phyloP scores from a whole-genome alignment of 1,140 invertebrate genomes.

The Bombus waltoni region DNA sequence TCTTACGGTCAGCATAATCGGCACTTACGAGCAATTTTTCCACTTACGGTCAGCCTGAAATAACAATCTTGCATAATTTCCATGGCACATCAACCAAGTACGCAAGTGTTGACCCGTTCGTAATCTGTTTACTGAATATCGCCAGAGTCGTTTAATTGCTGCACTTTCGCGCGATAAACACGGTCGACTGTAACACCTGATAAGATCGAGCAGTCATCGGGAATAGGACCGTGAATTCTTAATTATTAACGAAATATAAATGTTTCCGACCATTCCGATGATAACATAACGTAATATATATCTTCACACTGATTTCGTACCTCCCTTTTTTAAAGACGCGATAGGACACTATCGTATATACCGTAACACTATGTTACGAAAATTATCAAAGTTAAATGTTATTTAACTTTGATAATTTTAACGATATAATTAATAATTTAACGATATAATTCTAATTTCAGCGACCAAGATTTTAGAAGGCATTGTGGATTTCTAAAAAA shows the following conservation, averaged over 20 bases:
- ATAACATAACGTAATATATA: constrained; percentile 32
- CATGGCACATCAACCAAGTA: too few species aligned
- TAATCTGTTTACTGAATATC: constrained; percentile 64
- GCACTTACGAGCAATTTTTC: not conserved
- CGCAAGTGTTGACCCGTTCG: not conserved
- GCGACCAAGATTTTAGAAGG: too few species aligned
- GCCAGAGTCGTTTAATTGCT: constrained; percentile 31
- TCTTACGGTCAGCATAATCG: not conserved
- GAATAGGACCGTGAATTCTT: not conserved
- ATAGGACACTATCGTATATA: too few species aligned
- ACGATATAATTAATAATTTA: too few species aligned
- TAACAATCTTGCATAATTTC: constrained; percentile 51
- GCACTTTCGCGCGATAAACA: constrained; percentile 44
- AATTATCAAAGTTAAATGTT: too few species aligned
- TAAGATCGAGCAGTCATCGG: constrained; percentile 27
- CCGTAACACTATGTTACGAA: too few species aligned
- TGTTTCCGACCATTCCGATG: not conserved
- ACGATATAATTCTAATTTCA: too few species aligned
- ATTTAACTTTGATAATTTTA: too few species aligned
- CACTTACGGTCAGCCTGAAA: constrained; percentile 6
- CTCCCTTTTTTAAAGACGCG: not conserved
- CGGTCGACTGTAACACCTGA: constrained; percentile 55
- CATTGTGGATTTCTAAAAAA: too few species aligned
- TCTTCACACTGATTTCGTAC: constrained; percentile 25
- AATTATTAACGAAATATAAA: not conserved